These are phyloP conservation scores for Tenualosa ilisha DNA, from an alignment of 2,797 vertebrate genomes.

Conservation along the genomic window DNA sequence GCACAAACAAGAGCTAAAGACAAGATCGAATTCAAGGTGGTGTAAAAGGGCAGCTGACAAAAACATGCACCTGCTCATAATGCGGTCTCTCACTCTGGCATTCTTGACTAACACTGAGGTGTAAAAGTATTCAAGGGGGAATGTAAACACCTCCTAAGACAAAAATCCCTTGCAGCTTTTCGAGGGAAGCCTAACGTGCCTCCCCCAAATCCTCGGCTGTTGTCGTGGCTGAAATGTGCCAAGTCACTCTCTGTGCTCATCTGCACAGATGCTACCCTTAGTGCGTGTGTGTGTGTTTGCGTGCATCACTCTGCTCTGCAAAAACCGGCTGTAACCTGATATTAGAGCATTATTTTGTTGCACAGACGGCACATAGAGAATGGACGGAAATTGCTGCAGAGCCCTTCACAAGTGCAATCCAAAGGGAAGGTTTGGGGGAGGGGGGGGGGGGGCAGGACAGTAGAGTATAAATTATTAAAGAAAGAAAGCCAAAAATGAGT, in stretches of 20 bases:
- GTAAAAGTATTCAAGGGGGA: background rate
- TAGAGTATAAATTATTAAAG: background rate
- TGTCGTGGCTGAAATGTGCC: background rate
- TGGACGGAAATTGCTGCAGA: background rate
- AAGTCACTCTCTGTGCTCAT: background rate
- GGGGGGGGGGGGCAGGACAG: background rate
- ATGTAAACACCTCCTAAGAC: background rate
- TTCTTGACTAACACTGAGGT: background rate
- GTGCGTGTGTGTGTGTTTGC: background rate
- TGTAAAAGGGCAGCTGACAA: background rate
- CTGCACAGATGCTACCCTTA: background rate
- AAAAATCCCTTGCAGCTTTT: background rate
- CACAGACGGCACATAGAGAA: background rate
- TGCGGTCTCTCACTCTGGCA: background rate
- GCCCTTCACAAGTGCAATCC: background rate
- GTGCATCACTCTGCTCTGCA: background rate
- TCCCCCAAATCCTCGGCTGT: background rate
- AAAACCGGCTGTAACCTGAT: background rate
- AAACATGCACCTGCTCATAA: conserved; percentile 1
- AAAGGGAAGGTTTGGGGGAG: background rate
- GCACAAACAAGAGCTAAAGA: background rate
- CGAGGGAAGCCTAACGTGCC: background rate
- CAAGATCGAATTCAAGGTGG: background rate
- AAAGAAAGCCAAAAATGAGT: background rate
- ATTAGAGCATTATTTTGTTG: background rate